Percentiles rank a stretch among this genome's conserved stretches.
Evolutionary conservation across 2,797 vertebrate species (phyloP).

Genomic region (Enteromius argenteus): DNA sequence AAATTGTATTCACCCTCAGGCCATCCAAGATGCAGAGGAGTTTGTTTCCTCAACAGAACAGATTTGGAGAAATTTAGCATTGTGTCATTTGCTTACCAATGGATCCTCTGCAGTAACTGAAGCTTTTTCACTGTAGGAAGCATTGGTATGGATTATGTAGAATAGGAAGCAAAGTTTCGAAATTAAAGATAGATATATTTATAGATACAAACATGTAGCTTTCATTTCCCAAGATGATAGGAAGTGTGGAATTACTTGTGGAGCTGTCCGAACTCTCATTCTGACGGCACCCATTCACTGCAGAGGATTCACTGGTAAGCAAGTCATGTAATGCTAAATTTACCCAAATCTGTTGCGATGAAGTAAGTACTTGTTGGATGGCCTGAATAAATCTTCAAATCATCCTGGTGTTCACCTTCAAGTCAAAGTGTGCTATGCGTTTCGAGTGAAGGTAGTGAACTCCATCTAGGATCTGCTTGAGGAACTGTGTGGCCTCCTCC

Average conservation of each 20-base stretch:
- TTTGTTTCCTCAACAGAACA: not conserved
- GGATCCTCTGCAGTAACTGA: not conserved
- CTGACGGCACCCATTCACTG: not conserved
- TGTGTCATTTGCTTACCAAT: not conserved
- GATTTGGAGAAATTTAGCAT: not conserved
- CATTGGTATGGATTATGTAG: not conserved
- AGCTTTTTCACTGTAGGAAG: not conserved
- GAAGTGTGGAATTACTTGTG: not conserved
- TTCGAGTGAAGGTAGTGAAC: conserved; percentile 97
- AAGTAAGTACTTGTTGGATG: not conserved
- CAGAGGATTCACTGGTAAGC: not conserved
- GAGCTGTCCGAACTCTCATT: not conserved
- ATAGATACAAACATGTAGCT: not conserved
- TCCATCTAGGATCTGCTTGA: conserved; percentile 97
- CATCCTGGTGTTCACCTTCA: conserved; percentile 84
- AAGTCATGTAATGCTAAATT: not conserved
- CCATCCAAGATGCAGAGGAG: not conserved
- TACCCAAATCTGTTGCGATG: not conserved
- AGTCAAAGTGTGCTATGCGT: conserved; percentile 95
- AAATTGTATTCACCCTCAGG: not conserved
- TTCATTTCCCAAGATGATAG: not conserved
- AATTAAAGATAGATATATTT: not conserved
- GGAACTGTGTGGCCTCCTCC: conserved; percentile 97
- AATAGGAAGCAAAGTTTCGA: not conserved
- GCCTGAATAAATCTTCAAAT: not conserved